Conservation (phyloP, 2,113 vertebrate genomes). For the Gambusia holbrooki region DNA sequence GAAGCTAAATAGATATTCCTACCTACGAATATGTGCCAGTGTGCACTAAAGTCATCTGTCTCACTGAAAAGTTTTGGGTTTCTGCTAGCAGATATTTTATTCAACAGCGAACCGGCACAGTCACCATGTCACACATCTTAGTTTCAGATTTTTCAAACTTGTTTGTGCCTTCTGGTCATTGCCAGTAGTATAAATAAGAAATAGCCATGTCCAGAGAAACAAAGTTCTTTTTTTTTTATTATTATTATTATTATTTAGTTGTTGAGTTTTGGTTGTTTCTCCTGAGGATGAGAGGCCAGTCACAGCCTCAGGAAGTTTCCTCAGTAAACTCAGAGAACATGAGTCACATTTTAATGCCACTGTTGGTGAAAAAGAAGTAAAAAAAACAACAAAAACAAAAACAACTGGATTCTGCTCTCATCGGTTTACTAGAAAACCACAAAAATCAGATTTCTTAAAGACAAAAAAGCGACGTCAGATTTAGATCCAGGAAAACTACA, state of each 20-base stretch:
- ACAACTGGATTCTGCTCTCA: neutral
- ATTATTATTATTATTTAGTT: conserved; percentile 31
- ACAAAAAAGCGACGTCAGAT: too few species aligned
- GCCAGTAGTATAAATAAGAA: conserved; percentile 13
- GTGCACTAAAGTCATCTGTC: neutral
- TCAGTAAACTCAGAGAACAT: conserved; percentile 22
- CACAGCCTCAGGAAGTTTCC: conserved; percentile 38
- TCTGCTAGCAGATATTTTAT: conserved; percentile 9
- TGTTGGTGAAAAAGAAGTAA: neutral
- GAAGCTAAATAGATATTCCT: neutral
- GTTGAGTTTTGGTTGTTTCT: conserved; percentile 42
- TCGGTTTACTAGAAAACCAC: too few species aligned
- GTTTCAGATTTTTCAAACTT: conserved; percentile 1
- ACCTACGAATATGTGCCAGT: neutral
- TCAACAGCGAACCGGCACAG: neutral
- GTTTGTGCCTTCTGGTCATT: neutral
- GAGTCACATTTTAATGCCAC: conserved; percentile 32
- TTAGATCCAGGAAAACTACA: too few species aligned
- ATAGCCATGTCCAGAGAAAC: conserved; percentile 4
- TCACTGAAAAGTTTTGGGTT: neutral
- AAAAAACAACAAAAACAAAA: neutral
- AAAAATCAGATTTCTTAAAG: too few species aligned
- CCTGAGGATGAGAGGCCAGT: neutral
- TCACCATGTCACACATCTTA: conserved; percentile 1
- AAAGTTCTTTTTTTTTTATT: neutral